Evolutionary conservation across 2,888 invertebrate genomes (phyloP), one percentile per base, ranked within the genome.

Genomic region (Ochropacha duplaris): DNA sequence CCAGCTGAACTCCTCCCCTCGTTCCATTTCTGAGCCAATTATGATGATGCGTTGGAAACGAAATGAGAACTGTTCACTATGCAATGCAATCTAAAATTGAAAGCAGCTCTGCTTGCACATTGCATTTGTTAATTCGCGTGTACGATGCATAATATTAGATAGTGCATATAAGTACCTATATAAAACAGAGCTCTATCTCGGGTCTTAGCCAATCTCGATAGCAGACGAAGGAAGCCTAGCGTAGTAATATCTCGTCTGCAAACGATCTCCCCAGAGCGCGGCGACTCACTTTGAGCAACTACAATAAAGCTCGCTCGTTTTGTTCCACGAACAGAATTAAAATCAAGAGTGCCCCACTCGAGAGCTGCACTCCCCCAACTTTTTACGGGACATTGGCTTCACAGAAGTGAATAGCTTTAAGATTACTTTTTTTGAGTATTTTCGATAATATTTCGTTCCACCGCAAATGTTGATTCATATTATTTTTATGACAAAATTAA

Each of bases 241-340:
- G 57, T 52, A 63, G 59, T 63, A 62, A 66, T 68, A 66, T 67
- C 65, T 61, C 55, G 50, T 58, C 31, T 54, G 51, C 50, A 44
- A 22, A 19, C 22, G 14, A 44, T 44, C 44, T 44, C 39, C 6
- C 39, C 9, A 19, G 9, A n/a, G 49, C 24, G 56, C 28, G 58
- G 65, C 68, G 59, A 55, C 39, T 26, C 60, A 67, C 73, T 78
- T 66, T 71, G 68, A 73, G 66, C 64, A 55, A 69, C 57, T 66
- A 69, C 66, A 71, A 69, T 67, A 65, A 61, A 65, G 57, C 65
- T 61, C 59, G 66, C 65, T 68, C 69, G 72, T 77, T 78, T 77
- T 77, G 62, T 69, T 72, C 61, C 59, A 64, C 71, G 74, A 80
- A n/a, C 74, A 69, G 76, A 79, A 81, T 82, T 79, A 80, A 83